Base-by-base conservation (phyloP, 2,797 vertebrate species). In the Muraenolepis orangiensis region DNA sequence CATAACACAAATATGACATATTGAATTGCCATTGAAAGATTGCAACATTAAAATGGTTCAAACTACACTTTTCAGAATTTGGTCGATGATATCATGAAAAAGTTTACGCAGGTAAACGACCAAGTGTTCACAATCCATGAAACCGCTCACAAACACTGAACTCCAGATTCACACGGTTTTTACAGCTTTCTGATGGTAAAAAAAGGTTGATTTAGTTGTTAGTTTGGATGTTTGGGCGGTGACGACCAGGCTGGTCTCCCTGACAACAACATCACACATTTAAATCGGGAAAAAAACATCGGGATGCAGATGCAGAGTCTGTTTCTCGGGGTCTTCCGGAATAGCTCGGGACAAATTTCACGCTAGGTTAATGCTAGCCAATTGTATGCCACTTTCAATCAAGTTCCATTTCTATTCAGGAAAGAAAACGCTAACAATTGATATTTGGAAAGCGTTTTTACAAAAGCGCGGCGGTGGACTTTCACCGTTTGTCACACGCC, bases 381-480 rank as follows among this genome's bases (percentile, higher is more conserved):
- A 90, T 92, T 91, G 89, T 83, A 82, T 90, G 91, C 89, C 92
- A 92, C 90, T 90, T 93, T 88, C 89, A 91, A 92, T 93, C 91
- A 90, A 83, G 81, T 79, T 90, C 84, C 86, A 85, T 87, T 87
- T 87, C 85, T 87, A 84, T 82, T 78, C 80, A 20, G 18, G 18
- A n/a, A 3, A 82, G 78, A 75, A 86, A 87, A 84, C 79, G 74
- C 77, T 26, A 75, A 76, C 87, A 86, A 92, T 85, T 86, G 86
- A 90, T 89, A 87, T 91, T 91, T 88, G 81, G 83, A 87, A 71
- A 31, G 46, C 0, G 3, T n/a, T 42, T 42, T 80, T 84, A 80
- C 88, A 86, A 79, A 82, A 80, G 81, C 76, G 81, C 70, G 80
- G 85, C 85, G 74, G 78, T 82, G 86, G 84, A 81, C 80, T 88